Evolutionary conservation across 2,113 vertebrate genomes (phyloP).

Genomic region (Tichodroma muraria): DNA sequence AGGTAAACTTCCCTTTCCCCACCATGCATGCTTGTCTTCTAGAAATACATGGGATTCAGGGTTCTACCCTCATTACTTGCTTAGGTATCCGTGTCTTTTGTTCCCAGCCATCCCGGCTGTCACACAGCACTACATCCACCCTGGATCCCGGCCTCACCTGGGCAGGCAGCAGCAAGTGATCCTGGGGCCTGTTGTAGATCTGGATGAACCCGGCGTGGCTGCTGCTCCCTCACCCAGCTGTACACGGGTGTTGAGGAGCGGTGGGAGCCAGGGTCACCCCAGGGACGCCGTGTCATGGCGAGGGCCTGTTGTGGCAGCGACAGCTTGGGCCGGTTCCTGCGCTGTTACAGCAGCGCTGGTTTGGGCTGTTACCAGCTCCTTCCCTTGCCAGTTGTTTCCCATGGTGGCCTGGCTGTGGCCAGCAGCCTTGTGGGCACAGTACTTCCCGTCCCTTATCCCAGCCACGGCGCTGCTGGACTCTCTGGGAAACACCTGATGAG

Average conservation of each 20-base stretch:
- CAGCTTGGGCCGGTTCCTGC: neutral
- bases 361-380: neutral
- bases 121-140: neutral
- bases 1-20: neutral
- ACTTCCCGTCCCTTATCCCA: neutral
- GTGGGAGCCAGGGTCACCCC: neutral
- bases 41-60: neutral
- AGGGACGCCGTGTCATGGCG: fast-evolving
- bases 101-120: neutral
- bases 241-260: neutral
- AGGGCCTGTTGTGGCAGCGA: neutral
- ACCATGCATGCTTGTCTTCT: neutral
- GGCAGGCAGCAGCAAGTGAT: neutral
- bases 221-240: neutral
- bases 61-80: neutral
- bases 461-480: fast-evolving
- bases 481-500: fast-evolving
- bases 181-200: neutral
- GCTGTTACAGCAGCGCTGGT: neutral
- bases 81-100: neutral
- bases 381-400: neutral
- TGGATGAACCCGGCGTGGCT: neutral
- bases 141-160: fast-evolving
- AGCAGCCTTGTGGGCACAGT: neutral
- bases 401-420: neutral